Evolutionary conservation across 2,797 vertebrate species (phyloP).

Genomic region (Enteromius argenteus): DNA sequence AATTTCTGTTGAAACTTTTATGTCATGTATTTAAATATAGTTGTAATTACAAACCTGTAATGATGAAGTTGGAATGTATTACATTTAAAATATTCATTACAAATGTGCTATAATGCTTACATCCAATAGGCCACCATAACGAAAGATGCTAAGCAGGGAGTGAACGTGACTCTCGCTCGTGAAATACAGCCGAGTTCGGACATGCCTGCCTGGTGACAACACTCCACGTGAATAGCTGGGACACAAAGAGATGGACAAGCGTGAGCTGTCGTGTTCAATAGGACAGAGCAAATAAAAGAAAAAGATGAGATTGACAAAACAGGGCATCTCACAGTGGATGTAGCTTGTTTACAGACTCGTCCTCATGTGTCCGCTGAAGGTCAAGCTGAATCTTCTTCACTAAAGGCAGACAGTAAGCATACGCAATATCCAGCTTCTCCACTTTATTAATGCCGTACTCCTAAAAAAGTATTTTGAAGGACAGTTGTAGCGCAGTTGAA

Average conservation of each 20-base stretch:
- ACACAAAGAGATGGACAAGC: conserved; percentile 12
- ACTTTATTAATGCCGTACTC: conserved; percentile 94
- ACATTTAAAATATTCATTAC: not conserved
- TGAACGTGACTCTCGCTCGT: conserved; percentile 98
- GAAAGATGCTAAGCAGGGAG: conserved; percentile 95
- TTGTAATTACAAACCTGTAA: not conserved
- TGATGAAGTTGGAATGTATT: not conserved
- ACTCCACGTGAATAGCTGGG: conserved; percentile 95
- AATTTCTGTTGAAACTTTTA: not conserved
- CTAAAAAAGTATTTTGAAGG: conserved; percentile 69
- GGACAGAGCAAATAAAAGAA: not conserved
- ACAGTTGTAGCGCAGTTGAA: not conserved
- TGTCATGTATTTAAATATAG: not conserved
- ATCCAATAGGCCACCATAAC: conserved; percentile 93
- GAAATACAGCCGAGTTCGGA: conserved; percentile 95
- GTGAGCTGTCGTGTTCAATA: not conserved
- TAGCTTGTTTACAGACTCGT: conserved; percentile 98
- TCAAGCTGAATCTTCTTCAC: conserved; percentile 95
- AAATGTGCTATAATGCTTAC: conserved; percentile 76
- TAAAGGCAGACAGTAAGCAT: conserved; percentile 95
- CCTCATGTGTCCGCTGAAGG: conserved; percentile 96
- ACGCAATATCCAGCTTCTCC: conserved; percentile 96
- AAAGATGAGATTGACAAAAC: not conserved
- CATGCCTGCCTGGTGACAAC: conserved; percentile 93
- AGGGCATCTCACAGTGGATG: conserved; percentile 90